These are phyloP conservation scores for Pyrochroa serraticornis DNA, from an alignment of 2,888 invertebrate genomes.

Conservation along the genomic window DNA sequence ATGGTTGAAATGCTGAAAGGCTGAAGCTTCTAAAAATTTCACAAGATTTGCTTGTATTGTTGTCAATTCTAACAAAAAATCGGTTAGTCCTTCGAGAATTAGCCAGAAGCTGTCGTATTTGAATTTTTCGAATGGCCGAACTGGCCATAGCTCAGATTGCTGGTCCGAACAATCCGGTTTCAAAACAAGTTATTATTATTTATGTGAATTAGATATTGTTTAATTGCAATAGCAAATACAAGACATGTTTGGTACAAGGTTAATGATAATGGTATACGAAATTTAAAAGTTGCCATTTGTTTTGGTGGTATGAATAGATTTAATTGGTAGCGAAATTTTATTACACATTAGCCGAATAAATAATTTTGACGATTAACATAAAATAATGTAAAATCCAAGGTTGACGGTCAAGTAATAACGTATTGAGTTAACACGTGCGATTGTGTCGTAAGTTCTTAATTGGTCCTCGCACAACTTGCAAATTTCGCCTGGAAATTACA, in stretches of 20 bases:
- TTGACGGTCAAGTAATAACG: constrained; percentile 38
- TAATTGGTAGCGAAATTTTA: constrained; percentile 24
- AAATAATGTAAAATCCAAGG: constrained; percentile 41
- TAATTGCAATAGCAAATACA: no score
- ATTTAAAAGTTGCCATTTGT: constrained; percentile 1
- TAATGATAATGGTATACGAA: constrained; percentile 6
- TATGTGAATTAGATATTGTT: no score
- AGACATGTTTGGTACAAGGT: neutral
- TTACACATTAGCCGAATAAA: constrained; percentile 23
- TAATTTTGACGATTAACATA: constrained; percentile 28
- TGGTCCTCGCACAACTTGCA: neutral
- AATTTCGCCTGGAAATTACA: neutral
- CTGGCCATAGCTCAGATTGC: no score
- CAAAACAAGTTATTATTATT: no score
- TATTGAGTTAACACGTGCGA: constrained; percentile 1
- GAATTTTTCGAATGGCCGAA: no score
- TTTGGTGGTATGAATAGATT: constrained; percentile 10
- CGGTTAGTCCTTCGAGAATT: no score
- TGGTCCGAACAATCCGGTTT: no score
- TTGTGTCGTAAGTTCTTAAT: constrained; percentile 15
- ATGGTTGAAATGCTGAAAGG: no score
- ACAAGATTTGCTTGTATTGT: no score
- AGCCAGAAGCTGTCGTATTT: no score
- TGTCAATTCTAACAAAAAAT: no score
- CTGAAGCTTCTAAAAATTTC: no score